Evolutionary conservation across 2,797 vertebrate species (phyloP).

Genomic region (Sylvilagus floridanus): DNA sequence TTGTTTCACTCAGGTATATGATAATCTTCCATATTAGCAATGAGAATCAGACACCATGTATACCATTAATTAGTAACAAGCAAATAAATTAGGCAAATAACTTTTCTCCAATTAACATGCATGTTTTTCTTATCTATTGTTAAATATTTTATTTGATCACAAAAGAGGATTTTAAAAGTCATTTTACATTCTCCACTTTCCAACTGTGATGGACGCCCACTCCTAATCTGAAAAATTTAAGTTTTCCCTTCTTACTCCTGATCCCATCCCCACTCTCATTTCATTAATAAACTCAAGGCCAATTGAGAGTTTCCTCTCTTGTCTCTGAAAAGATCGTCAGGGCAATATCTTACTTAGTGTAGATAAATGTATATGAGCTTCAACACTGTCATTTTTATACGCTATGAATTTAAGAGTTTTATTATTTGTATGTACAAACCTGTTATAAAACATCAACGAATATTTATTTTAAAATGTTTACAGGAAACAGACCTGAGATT

Average conservation of each 20-base stretch:
- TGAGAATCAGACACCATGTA: neutral
- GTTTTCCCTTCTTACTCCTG: neutral
- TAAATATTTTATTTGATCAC: conserved; percentile 51
- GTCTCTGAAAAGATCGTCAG: conserved; percentile 14
- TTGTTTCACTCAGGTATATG: neutral
- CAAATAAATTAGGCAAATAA: conserved; percentile 32
- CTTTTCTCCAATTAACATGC: neutral
- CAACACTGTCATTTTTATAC: conserved; percentile 23
- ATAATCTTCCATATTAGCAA: conserved; percentile 47
- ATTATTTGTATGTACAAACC: neutral
- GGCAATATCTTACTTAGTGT: conserved; percentile 53
- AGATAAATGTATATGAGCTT: conserved; percentile 53
- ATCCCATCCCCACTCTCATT: neutral
- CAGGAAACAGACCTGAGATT: neutral
- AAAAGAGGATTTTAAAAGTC: conserved; percentile 35
- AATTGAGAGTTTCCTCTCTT: neutral
- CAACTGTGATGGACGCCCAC: neutral
- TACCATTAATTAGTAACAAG: neutral
- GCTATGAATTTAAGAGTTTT: conserved; percentile 48
- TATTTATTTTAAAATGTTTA: neutral
- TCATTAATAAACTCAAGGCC: conserved; percentile 50
- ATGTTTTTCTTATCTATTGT: neutral
- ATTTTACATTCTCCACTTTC: conserved; percentile 1
- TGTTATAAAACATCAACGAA: neutral
- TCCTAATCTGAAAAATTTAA: conserved; percentile 4